These are phyloP conservation scores for Diadromus collaris DNA, from an alignment of 2,888 invertebrate species.

Conservation along the genomic window DNA sequence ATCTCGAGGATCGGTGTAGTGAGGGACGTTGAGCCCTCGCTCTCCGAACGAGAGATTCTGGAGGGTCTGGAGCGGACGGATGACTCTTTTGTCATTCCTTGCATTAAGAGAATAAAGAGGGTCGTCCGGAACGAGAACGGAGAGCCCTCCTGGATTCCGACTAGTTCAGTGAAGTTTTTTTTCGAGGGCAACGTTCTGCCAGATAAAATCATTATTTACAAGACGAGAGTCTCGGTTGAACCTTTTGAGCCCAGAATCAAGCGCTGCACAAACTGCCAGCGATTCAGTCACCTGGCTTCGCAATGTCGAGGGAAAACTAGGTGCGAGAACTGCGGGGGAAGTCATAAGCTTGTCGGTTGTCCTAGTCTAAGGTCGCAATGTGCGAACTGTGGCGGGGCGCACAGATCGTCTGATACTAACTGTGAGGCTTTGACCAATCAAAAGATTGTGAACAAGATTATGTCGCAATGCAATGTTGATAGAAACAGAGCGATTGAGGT, in stretches of 20 bases:
- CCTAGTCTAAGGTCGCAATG: background rate
- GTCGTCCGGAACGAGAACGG: too few relatives aligned
- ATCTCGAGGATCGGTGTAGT: too few relatives aligned
- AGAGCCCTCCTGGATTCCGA: too few relatives aligned
- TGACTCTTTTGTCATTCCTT: background rate
- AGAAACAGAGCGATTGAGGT: background rate
- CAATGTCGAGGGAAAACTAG: conserved; percentile 29
- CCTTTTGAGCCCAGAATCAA: too few relatives aligned
- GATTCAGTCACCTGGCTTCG: conserved; percentile 5
- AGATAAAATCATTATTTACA: background rate
- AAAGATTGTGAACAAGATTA: conserved; percentile 9
- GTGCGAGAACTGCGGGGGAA: conserved; percentile 10
- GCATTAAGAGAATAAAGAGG: conserved; percentile 1
- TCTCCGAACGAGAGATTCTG: conserved; percentile 8
- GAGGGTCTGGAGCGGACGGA: conserved; percentile 13
- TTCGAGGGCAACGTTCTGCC: conserved; percentile 27
- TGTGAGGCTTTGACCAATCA: background rate
- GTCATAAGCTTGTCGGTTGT: background rate
- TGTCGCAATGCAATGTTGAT: background rate
- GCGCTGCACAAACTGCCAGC: too few relatives aligned
- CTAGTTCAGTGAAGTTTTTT: conserved; percentile 13
- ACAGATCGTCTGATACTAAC: background rate
- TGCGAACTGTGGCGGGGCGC: background rate
- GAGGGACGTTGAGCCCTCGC: too few relatives aligned
- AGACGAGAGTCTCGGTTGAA: too few relatives aligned